These are phyloP conservation scores for Oxygymnocypris stewartii DNA, from an alignment of 2,113 vertebrate genomes.

Conservation along the genomic window DNA sequence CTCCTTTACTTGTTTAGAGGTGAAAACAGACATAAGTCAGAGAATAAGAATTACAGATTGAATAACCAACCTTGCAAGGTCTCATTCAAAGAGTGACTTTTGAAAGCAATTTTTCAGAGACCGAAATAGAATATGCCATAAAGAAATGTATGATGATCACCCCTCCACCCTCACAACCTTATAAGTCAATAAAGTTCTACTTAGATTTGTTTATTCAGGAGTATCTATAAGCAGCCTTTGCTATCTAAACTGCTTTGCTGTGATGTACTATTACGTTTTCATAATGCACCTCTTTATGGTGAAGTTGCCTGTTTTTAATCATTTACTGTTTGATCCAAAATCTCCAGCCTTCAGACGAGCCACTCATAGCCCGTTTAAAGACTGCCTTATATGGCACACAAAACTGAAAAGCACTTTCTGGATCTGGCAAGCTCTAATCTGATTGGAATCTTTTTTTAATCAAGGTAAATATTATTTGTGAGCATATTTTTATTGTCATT, in stretches of 20 bases:
- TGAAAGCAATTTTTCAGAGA: neutral
- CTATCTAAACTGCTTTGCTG: neutral
- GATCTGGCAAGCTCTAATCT: neutral
- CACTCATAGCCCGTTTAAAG: too few species aligned
- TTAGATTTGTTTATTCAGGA: neutral
- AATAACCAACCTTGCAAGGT: neutral
- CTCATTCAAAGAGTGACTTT: constrained; percentile 5
- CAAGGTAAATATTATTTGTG: too few species aligned
- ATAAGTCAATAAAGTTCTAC: neutral
- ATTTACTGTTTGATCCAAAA: neutral
- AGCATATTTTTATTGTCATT: too few species aligned
- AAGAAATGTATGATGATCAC: neutral
- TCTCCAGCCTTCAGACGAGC: neutral
- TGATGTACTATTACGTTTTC: neutral
- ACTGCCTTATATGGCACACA: neutral
- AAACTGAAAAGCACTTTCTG: neutral
- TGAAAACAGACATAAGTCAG: constrained; percentile 31
- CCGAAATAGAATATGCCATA: neutral
- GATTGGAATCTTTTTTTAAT: neutral
- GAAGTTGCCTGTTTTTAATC: neutral
- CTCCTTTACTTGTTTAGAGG: constrained; percentile 31
- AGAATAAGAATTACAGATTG: neutral
- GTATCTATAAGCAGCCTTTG: neutral
- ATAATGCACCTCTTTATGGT: neutral
- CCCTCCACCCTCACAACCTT: neutral